phyloP scores from a whole-genome alignment of 2,888 invertebrate species.

The Caenorhabditis sp. region DNA sequence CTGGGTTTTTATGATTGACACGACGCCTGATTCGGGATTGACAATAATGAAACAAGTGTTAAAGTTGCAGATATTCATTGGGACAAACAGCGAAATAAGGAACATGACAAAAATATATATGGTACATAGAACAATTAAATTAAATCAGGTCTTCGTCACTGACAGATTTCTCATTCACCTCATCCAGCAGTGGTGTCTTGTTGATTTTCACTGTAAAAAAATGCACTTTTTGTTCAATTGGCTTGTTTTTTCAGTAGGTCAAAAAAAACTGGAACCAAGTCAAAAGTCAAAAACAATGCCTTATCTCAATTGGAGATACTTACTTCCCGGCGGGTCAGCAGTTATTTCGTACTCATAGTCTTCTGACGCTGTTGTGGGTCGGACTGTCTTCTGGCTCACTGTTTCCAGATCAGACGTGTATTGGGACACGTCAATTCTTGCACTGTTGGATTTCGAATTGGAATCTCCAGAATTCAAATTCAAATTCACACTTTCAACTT shows the following conservation, averaged over 20 bases:
- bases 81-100: slow-evolving; percentile 3
- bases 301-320: too few relatives aligned
- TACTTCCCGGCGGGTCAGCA: slow-evolving; percentile 65
- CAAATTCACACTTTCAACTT: too few relatives aligned
- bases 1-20: slow-evolving; percentile 47
- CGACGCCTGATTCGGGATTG: background rate
- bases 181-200: slow-evolving; percentile 62
- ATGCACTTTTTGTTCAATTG: background rate
- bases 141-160: slow-evolving; percentile 57
- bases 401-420: too few relatives aligned
- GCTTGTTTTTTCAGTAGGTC: background rate
- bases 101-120: slow-evolving; percentile 6
- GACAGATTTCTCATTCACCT: slow-evolving; percentile 53
- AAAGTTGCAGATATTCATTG: slow-evolving; percentile 11
- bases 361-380: slow-evolving; percentile 8
- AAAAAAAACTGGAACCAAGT: background rate
- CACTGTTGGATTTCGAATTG: too few relatives aligned
- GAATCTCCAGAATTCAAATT: slow-evolving; percentile 58
- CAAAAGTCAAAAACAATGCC: slow-evolving; percentile 13
- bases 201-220: slow-evolving; percentile 59
- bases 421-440: too few relatives aligned
- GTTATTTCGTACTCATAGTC: slow-evolving; percentile 67
- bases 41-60: slow-evolving; percentile 36
- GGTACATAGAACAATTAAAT: slow-evolving; percentile 22
- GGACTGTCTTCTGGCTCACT: slow-evolving; percentile 1